Base-by-base conservation (phyloP, 2,797 vertebrate genomes). In the Micropoecilia bifurca region DNA sequence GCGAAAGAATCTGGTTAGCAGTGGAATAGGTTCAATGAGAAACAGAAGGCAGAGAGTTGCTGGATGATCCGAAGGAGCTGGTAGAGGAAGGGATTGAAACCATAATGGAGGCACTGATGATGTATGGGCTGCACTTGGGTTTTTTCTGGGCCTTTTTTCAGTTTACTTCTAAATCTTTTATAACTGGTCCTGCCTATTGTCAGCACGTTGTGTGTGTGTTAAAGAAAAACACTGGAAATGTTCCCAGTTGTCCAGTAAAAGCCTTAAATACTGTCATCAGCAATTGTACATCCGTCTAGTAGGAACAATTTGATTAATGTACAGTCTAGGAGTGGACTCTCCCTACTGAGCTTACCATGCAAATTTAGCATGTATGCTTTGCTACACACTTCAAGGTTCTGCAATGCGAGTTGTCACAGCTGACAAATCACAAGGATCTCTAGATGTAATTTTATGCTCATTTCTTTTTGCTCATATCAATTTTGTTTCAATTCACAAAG, bases 1-100 rank as follows among this genome's bases (percentile, higher is more conserved):
- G 48, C 47, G 80, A 80, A 87, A 80, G 82, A 75, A 82, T 80
- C 82, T 90, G 77, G 73, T 88, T 91, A 87, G 80, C 75, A 30
- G 71, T 83, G 73, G 75, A 88, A 78, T 73, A 9, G 69, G 63
- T 82, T 74, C 90, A 92, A 88, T 90, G 82, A 89, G 79, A 94
- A 93, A 90, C 89, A 91, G 87, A 92, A 90, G 90, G 82, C 83
- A 83, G 73, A 72, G 83, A 79, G 74, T 50, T 83, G 61, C 57
- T 71, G 41, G 66, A 78, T n/a, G 66, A 89, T 83, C 83, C 59
- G 47, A 18, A 73, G 80, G 63, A 81, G 82, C 71, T 88, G 80
- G 78, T 84, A 80, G 59, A 78, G 83, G 74, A 85, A 78, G 36
- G 43, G 39, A 84, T 28, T 81, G 72, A 81, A 89, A 68, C 73